phyloP scores from a whole-genome alignment of 2,797 vertebrate genomes.

The Helostoma temminkii region DNA sequence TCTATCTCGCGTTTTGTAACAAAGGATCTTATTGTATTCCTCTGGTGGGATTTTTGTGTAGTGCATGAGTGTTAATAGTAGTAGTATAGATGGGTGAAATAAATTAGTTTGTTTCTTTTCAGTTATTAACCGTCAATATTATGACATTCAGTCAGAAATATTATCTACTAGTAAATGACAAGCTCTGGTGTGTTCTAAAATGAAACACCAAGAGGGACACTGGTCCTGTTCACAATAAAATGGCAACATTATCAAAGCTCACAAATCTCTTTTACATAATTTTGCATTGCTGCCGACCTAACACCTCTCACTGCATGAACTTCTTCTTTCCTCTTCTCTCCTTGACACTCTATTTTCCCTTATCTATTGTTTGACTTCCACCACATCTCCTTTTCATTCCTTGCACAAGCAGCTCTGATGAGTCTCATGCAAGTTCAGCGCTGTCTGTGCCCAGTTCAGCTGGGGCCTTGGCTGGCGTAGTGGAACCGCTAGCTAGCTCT shows the following conservation, averaged over 20 bases:
- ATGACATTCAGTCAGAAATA: not conserved
- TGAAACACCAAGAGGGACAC: not conserved
- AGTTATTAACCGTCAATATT: not conserved
- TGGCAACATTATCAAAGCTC: not conserved
- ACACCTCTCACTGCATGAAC: conserved; percentile 6
- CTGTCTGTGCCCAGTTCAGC: conserved; percentile 68
- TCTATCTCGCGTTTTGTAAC: conserved; percentile 32
- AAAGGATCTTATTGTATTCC: conserved; percentile 27
- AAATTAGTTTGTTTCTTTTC: not conserved
- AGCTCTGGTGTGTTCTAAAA: not conserved
- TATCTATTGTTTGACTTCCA: not conserved
- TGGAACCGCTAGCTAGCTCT: conserved; percentile 61
- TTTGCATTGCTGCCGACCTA: not conserved
- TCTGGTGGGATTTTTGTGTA: not conserved
- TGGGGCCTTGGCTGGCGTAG: conserved; percentile 42
- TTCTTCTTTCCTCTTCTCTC: not conserved
- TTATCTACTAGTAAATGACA: not conserved
- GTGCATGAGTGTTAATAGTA: not conserved
- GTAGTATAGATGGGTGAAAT: not conserved
- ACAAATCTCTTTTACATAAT: not conserved
- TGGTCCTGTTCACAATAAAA: not conserved
- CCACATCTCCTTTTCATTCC: not conserved
- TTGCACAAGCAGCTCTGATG: conserved; percentile 68
- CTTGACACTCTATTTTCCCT: not conserved
- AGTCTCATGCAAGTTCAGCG: conserved; percentile 51